Evolutionary conservation across 92 coral and sea anemone species (phyloP).

Genomic region (Scolanthus callimorphus): DNA sequence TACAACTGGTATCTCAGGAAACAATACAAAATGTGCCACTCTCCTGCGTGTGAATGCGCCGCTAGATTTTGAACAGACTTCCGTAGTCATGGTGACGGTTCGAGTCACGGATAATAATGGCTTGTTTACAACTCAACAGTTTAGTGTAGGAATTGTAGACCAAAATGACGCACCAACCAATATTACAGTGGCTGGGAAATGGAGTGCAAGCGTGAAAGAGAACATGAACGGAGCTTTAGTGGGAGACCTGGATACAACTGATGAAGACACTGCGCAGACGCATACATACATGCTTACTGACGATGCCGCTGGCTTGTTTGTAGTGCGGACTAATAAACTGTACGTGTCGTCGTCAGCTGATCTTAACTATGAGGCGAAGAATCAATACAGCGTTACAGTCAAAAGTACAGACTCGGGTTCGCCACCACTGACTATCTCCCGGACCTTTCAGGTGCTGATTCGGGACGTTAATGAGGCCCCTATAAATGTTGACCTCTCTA

Average conservation of each 20-base stretch:
- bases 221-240: slow-evolving; percentile 64
- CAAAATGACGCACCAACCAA: slow-evolving; percentile 68
- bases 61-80: slow-evolving; percentile 61
- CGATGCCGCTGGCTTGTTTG: slow-evolving; percentile 74
- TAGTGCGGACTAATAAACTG: slow-evolving; percentile 51
- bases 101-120: slow-evolving; percentile 81
- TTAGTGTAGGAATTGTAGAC: slow-evolving; percentile 44
- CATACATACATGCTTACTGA: slow-evolving; percentile 43
- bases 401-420: slow-evolving; percentile 52
- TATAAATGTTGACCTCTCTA: slow-evolving; percentile 47
- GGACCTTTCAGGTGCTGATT: slow-evolving; percentile 42
- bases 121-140: slow-evolving; percentile 32
- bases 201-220: slow-evolving; percentile 39
- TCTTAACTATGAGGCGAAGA: slow-evolving; percentile 55
- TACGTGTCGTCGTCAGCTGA: slow-evolving; percentile 63
- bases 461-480: slow-evolving; percentile 89
- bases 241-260: slow-evolving; percentile 59
- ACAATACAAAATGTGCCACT: slow-evolving; percentile 56
- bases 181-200: slow-evolving; percentile 49
- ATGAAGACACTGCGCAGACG: slow-evolving; percentile 61
- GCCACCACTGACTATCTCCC: slow-evolving; percentile 36
- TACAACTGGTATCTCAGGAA: slow-evolving; percentile 34
- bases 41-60: slow-evolving; percentile 34
- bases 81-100: slow-evolving; percentile 34
- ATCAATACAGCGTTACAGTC: slow-evolving; percentile 29